Conservation (phyloP, 1,140 invertebrate species). For the Eciton burchellii region DNA sequence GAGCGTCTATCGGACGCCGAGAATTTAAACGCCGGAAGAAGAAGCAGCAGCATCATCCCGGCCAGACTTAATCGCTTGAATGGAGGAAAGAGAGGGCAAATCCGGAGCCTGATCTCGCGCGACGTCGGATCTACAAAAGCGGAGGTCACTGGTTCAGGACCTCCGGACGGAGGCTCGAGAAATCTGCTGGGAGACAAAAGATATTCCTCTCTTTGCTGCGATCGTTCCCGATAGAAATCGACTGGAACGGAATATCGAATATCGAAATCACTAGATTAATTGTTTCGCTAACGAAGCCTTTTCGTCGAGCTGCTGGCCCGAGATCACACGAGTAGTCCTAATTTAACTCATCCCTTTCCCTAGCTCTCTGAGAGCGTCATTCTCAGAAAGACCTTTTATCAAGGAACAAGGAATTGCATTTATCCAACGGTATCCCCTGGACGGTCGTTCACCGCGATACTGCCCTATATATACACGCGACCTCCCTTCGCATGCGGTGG, state of each 20-base stretch:
- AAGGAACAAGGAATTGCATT: not conserved
- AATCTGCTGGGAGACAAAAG: not conserved
- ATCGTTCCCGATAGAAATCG: not conserved
- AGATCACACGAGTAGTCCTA: no score
- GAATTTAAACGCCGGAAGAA: conserved; percentile 72
- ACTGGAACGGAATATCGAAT: not conserved
- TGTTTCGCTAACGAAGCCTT: no score
- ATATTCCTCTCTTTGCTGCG: not conserved
- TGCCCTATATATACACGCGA: conserved; percentile 32
- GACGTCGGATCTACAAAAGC: conserved; percentile 19
- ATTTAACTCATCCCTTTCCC: no score
- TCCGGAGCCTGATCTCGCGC: conserved; percentile 9
- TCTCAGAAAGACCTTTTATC: conserved; percentile 3
- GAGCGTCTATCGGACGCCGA: conserved; percentile 34
- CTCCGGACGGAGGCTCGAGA: not conserved
- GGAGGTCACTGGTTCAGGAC: conserved; percentile 23
- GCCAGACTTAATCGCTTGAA: conserved; percentile 38
- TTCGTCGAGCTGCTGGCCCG: no score
- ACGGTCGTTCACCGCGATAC: conserved; percentile 1
- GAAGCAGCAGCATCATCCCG: conserved; percentile 46
- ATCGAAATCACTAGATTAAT: not conserved
- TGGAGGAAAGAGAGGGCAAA: not conserved
- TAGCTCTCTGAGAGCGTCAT: not conserved
- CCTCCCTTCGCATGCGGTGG: not conserved
- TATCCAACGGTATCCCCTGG: conserved; percentile 7